A percentile compares a stretch with the other conserved stretches of the same genome.
Conservation (phyloP, 2,797 vertebrate species). For the Lutjanus argentimaculatus region DNA sequence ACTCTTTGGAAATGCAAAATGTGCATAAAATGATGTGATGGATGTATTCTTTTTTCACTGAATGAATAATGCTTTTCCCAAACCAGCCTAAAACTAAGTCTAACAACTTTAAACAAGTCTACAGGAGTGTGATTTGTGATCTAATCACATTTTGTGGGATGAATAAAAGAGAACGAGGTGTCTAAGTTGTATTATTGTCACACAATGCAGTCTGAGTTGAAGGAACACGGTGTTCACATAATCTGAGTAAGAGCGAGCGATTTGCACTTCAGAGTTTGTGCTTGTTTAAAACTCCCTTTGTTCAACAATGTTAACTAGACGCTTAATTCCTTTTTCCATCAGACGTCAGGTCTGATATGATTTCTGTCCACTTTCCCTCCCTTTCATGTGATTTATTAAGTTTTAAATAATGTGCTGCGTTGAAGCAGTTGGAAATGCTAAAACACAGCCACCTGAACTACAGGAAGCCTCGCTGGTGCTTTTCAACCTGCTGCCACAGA, state of each 20-base stretch:
- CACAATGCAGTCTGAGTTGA: neutral
- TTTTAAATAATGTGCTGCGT: neutral
- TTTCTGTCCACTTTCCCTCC: neutral
- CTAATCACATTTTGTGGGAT: neutral
- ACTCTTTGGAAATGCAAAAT: too few species aligned
- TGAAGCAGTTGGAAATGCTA: constrained; percentile 7
- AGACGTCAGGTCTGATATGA: neutral
- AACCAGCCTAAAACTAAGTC: neutral
- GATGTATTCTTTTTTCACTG: neutral
- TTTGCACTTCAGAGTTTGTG: constrained; percentile 24
- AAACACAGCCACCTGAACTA: constrained; percentile 22
- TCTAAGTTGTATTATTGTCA: neutral
- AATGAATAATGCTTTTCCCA: neutral
- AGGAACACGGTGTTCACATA: neutral
- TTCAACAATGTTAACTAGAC: neutral
- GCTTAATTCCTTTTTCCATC: neutral
- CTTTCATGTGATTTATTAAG: neutral
- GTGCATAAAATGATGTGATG: too few species aligned
- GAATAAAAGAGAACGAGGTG: neutral
- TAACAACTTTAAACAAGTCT: neutral
- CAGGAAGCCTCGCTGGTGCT: constrained; percentile 12
- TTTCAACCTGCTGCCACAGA: constrained; percentile 8
- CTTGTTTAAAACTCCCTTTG: constrained; percentile 28
- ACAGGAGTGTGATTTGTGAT: neutral
- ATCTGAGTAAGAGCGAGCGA: neutral